Conservation (phyloP, 2,888 invertebrate genomes). For the Hirudinaria manillensis region DNA sequence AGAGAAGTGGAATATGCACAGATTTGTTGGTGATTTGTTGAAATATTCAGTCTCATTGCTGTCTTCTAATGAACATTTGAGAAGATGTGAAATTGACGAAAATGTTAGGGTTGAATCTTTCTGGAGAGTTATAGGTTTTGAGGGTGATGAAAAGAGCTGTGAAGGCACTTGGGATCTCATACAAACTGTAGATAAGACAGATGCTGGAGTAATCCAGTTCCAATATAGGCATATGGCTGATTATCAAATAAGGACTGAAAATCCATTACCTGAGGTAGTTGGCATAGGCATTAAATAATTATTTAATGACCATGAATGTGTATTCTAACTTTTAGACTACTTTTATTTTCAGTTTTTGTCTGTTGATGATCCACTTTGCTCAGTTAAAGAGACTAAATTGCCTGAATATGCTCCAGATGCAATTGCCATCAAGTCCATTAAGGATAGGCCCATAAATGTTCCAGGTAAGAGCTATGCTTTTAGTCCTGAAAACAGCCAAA, state of each 20-base stretch:
- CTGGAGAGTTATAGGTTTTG: slow-evolving; percentile 59
- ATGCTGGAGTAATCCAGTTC: slow-evolving; percentile 33
- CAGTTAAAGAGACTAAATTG: slow-evolving; percentile 39
- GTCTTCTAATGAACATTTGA: slow-evolving; percentile 42
- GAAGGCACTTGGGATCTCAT: slow-evolving; percentile 26
- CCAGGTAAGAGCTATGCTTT: slow-evolving; percentile 32
- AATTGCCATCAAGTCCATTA: slow-evolving; percentile 58
- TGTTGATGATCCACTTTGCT: slow-evolving; percentile 43
- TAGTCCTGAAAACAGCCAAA: not conserved
- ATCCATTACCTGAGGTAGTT: slow-evolving; percentile 64
- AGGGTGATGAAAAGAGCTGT: slow-evolving; percentile 25
- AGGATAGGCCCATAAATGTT: slow-evolving; percentile 36
- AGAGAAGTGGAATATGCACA: slow-evolving; percentile 14
- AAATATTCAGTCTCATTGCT: slow-evolving; percentile 37
- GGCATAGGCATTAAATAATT: not conserved
- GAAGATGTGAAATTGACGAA: slow-evolving; percentile 63
- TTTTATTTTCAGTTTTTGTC: slow-evolving; percentile 52
- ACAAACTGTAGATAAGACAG: slow-evolving; percentile 3
- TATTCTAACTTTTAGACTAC: not conserved
- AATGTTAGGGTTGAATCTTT: slow-evolving; percentile 76
- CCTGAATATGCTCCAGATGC: slow-evolving; percentile 60
- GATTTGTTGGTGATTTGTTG: slow-evolving; percentile 33
- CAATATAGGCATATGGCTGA: slow-evolving; percentile 67
- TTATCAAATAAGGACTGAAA: slow-evolving; percentile 65
- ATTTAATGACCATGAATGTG: not conserved